Evolutionary conservation across 2,888 invertebrate genomes (phyloP), one percentile per base, ranked within the genome.

Genomic region (Cecidostiba fungosa): DNA sequence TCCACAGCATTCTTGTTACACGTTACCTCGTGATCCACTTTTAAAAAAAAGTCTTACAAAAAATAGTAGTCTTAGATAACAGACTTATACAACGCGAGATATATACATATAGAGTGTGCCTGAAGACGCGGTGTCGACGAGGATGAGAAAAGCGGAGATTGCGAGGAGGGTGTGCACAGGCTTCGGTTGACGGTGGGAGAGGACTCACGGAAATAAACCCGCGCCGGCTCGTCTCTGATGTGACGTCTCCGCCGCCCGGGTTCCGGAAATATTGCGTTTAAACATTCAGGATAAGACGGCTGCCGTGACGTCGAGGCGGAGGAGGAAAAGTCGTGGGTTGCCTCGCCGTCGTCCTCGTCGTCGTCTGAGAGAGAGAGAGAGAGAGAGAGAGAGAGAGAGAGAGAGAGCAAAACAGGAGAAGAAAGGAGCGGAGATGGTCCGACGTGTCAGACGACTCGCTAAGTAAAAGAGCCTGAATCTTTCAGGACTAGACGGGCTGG

Each of bases 211-310:
- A 82, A 85, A 85, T 85, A 85, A 85, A 82, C 73, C 50, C 50
- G 36, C 69, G 50, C 59, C 39, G 54, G 32, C 77, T 47, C 77
- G 66, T 76, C 74, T 32, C 74, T 29, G 83, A 83, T 83, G 77
- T 62, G 83, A 83, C 83, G 83, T 77, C 59, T 36, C 74, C 62
- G 70, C n/a, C 54, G 54, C 70, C 72, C 47, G 73, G 47, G 69
- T 70, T 69, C 78, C 86, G 83, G 86, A 83, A 86, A 86, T 86
- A 86, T 86, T 86, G 83, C 83, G 76, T 86, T 86, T 80, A 86
- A 83, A 86, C 62, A 86, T 86, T 86, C 83, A 86, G 86, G 80
- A 83, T 83, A 77, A 83, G 79, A 83, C 50, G 81, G 66, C 36
- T 70, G 78, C 72, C 23, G 43, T 26, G 62, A 76, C 59, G 26